Evolutionary conservation across 2,888 invertebrate genomes (phyloP), one percentile per base, ranked within the genome.

Genomic region (Synanthedon vespiformis): DNA sequence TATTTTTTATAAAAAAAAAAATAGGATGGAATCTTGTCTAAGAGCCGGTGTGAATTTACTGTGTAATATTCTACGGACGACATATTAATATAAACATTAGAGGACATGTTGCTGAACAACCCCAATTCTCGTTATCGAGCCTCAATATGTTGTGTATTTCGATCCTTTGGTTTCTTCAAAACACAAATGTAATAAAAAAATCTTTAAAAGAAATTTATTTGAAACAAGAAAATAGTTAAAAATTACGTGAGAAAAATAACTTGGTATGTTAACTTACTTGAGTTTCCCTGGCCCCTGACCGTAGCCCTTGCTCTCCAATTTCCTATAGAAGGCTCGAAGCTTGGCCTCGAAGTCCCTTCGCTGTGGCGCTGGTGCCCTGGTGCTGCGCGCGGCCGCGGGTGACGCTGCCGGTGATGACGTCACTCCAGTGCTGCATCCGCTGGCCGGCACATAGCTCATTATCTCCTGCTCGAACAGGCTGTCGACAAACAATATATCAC

Each of bases 381-480:
- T 93, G 50, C 92, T 90, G 58, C 94, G 90, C 27, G 95, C 91
- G 54, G 94, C 88, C 51, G 94, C 94, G 8, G 96, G 96, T 1
- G 95, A 96, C 49, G 93, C 94, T 56, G 91, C 92, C 1, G 93
- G 93, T 4, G 93, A 93, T 57, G 94, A 92, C 49, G 91, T 90
- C 54, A 91, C 92, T 51, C 59, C 67, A 40, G 93, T 61, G 52
- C 49, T 56, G 56, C 60, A 71, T 16, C 75, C 74, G 52, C 79
- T 72, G 58, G 91, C 90, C 58, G 96, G 97, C 71, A 97, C 95
- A 87, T 97, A 97, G 65, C 96, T 96, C 97, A 98, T 97, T 73
- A 98, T 97, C 90, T 98, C 97, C 89, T 98, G 95, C 85, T 98
- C 98, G 89, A 98, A 97, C 70, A 97, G 92, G 90, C 98, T 98